Evolutionary conservation across 2,113 vertebrate species (phyloP).

Genomic region (Misgurnus anguillicaudatus): DNA sequence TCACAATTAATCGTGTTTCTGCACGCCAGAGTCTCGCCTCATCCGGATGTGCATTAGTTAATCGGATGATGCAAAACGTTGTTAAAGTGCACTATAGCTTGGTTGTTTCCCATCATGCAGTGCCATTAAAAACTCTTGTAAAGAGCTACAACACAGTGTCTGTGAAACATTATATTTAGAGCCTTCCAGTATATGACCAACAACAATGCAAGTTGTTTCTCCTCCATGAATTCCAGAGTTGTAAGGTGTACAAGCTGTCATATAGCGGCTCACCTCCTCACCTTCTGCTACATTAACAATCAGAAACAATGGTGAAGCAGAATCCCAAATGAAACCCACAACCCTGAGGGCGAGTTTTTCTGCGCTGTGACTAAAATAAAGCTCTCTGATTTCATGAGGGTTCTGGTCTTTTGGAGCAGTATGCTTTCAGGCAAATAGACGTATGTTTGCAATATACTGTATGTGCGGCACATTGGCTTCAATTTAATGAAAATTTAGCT

Average conservation of each 20-base stretch:
- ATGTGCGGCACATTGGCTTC: background rate
- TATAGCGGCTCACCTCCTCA: slow-evolving; percentile 16
- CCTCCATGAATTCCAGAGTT: background rate
- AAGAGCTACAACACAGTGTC: slow-evolving; percentile 1
- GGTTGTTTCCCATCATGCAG: slow-evolving; percentile 7
- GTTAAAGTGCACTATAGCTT: background rate
- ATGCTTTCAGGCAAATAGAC: background rate
- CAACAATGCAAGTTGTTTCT: background rate
- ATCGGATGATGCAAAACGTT: slow-evolving; percentile 22
- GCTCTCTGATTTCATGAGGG: slow-evolving; percentile 25
- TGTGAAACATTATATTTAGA: background rate
- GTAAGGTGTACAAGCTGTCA: slow-evolving; percentile 1
- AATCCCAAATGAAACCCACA: slow-evolving; percentile 18
- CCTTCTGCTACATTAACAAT: slow-evolving; percentile 18
- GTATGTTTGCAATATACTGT: background rate
- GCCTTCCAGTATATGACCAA: background rate
- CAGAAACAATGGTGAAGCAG: background rate
- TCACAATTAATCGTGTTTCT: slow-evolving; percentile 37
- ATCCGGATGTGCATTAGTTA: slow-evolving; percentile 32
- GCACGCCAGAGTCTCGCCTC: slow-evolving; percentile 21
- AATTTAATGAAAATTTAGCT: too few species aligned
- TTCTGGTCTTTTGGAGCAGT: background rate
- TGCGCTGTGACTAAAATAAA: slow-evolving; percentile 36
- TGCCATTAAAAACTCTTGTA: slow-evolving; percentile 12
- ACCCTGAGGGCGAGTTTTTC: slow-evolving; percentile 26